A percentile compares a stretch with the other conserved stretches of the same genome.
These are phyloP conservation scores for Athetis lepigone DNA, from an alignment of 2,888 invertebrate genomes.

Conservation along the genomic window DNA sequence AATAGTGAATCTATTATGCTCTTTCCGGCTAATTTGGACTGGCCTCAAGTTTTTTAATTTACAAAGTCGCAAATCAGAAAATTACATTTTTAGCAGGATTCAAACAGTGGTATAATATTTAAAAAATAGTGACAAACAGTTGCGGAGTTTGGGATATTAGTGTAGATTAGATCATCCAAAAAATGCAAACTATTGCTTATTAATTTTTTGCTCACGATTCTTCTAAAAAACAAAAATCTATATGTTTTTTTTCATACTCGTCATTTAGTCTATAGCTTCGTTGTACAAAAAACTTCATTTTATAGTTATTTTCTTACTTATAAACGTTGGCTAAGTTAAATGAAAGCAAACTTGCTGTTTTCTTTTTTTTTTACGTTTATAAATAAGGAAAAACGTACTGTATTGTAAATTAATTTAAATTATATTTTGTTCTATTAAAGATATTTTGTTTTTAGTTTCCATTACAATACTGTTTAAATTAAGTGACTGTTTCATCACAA, in stretches of 20 bases:
- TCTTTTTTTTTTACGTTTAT: neutral
- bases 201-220: no score
- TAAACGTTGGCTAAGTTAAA: neutral
- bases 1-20: neutral
- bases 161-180: no score
- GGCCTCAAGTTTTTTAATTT: no score
- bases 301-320: slow-evolving; percentile 10
- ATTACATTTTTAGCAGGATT: no score
- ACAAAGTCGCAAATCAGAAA: no score
- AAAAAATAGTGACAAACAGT: no score
- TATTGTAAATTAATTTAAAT: slow-evolving; percentile 49
- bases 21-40: no score
- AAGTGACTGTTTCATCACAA: slow-evolving; percentile 34
- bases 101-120: no score
- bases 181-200: no score
- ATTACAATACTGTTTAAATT: slow-evolving; percentile 2
- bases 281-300: slow-evolving; percentile 55
- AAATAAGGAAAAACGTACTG: neutral
- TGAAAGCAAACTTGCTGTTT: no score
- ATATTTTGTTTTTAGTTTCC: slow-evolving; percentile 41
- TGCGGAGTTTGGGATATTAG: no score
- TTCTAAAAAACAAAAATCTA: no score
- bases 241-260: neutral
- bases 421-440: slow-evolving; percentile 36
- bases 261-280: slow-evolving; percentile 17